Conservation (phyloP, 2,888 invertebrate species). For the Melipona beecheii region DNA sequence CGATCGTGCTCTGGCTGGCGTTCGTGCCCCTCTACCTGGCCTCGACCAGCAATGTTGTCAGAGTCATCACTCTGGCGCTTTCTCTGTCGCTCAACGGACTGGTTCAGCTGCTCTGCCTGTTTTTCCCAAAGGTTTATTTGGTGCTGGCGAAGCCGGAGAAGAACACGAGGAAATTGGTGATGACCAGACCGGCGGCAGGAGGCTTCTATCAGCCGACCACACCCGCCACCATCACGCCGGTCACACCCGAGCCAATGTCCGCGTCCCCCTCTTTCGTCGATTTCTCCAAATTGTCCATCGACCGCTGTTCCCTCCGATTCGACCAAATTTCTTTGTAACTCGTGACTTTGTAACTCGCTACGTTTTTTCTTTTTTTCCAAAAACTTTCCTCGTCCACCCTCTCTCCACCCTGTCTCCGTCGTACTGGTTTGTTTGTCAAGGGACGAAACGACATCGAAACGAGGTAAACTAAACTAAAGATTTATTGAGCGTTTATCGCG, state of each 20-base stretch:
- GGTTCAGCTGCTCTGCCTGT: conserved; percentile 85
- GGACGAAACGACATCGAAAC: no score
- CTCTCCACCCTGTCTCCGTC: no score
- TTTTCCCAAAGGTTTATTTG: conserved; percentile 86
- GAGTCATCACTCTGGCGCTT: conserved; percentile 85
- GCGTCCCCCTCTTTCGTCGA: not conserved
- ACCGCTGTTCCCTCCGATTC: not conserved
- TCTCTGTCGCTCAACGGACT: conserved; percentile 85
- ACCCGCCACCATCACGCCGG: conserved; percentile 63
- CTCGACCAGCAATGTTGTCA: conserved; percentile 84
- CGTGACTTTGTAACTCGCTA: no score
- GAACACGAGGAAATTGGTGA: conserved; percentile 86
- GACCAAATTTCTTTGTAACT: not conserved
- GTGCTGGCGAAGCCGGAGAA: conserved; percentile 86
- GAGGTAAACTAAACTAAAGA: no score
- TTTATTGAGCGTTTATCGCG: no score
- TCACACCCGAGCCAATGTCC: conserved; percentile 1
- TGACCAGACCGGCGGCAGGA: conserved; percentile 77
- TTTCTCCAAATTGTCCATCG: not conserved
- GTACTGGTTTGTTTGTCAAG: no score
- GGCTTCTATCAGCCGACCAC: conserved; percentile 76
- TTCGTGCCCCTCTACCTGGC: conserved; percentile 86
- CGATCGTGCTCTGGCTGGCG: conserved; percentile 86
- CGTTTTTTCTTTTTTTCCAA: not conserved
- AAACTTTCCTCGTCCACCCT: no score